Evolutionary conservation across 2,888 invertebrate species (phyloP).

Genomic region (Plemyria rubiginata): DNA sequence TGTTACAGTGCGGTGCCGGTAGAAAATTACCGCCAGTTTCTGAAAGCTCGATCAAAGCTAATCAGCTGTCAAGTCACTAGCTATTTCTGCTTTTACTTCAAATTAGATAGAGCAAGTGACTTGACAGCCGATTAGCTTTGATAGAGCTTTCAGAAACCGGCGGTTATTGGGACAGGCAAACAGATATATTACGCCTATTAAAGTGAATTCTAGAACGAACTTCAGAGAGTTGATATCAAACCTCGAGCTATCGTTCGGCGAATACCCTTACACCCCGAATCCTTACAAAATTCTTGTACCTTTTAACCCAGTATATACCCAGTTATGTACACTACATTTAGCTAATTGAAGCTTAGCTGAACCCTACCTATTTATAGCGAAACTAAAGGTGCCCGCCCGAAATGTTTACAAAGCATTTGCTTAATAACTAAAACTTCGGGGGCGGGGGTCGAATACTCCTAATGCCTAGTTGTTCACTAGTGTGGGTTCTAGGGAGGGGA

Average conservation of each 20-base stretch:
- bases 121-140: no score
- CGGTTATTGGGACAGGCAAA: no score
- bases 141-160: no score
- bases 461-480: constrained; percentile 66
- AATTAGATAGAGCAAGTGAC: no score
- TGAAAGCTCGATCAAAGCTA: no score
- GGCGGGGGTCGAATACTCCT: constrained; percentile 80
- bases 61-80: no score
- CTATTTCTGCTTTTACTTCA: no score
- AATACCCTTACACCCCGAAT: constrained; percentile 14
- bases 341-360: constrained; percentile 73
- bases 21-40: no score
- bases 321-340: constrained; percentile 52
- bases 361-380: constrained; percentile 75
- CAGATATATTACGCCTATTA: no score
- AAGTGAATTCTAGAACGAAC: not conserved
- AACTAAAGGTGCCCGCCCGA: constrained; percentile 79
- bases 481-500: constrained; percentile 53
- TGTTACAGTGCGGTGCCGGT: no score
- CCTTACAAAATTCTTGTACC: constrained; percentile 32
- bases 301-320: constrained; percentile 23
- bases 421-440: constrained; percentile 83
- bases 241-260: not conserved
- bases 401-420: constrained; percentile 85
- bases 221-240: not conserved